A percentile compares a stretch with the other conserved stretches of the same genome.
Evolutionary conservation across 2,113 vertebrate species (phyloP).

Genomic region (Peromyscus polionotus): DNA sequence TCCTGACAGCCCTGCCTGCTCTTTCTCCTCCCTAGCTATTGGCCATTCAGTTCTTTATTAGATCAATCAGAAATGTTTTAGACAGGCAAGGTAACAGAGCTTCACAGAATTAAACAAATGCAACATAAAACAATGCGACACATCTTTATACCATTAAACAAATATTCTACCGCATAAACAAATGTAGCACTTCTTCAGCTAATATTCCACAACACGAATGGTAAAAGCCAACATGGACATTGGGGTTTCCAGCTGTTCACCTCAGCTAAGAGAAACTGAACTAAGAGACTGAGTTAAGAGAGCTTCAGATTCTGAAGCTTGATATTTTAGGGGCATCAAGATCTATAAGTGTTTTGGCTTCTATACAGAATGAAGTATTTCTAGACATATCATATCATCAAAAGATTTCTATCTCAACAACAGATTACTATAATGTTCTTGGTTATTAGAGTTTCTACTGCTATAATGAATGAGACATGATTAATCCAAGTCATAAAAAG

Average conservation of each 20-base stretch:
- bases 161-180: background rate
- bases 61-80: background rate
- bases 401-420: slow-evolving; percentile 69
- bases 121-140: background rate
- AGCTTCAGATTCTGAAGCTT: background rate
- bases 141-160: background rate
- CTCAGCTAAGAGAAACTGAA: background rate
- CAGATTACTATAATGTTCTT: slow-evolving; percentile 72
- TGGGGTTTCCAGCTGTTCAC: background rate
- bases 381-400: slow-evolving; percentile 57
- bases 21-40: background rate
- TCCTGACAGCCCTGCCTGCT: background rate
- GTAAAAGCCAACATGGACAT: background rate
- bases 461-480: slow-evolving; percentile 71
- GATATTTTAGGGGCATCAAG: background rate
- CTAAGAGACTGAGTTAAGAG: background rate
- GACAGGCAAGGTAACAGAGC: background rate
- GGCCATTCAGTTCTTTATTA: background rate
- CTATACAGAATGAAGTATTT: slow-evolving; percentile 54
- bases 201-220: background rate
- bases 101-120: background rate
- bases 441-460: slow-evolving; percentile 49
- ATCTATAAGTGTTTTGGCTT: slow-evolving; percentile 53
- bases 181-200: background rate
- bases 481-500: slow-evolving; percentile 73